Evolutionary conservation across 2,113 vertebrate genomes (phyloP).

Genomic region (Ranitomeya variabilis): DNA sequence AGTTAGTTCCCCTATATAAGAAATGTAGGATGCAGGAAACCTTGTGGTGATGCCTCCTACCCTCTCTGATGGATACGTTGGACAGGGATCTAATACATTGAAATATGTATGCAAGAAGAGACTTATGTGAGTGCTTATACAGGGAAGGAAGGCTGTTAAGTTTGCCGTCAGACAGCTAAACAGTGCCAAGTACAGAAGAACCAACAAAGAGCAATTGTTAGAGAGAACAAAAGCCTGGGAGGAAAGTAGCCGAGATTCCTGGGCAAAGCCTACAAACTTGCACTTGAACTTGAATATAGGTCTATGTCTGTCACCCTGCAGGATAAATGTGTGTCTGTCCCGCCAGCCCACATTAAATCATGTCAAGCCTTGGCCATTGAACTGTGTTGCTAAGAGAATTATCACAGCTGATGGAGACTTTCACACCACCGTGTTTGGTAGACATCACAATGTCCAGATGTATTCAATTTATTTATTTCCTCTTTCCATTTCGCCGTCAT

Average conservation of each 20-base stretch:
- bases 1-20: neutral
- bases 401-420: conserved; percentile 27
- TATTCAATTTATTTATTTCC: conserved; percentile 41
- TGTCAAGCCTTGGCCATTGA: conserved; percentile 44
- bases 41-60: conserved; percentile 2
- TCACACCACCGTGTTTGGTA: conserved; percentile 10
- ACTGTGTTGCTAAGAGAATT: conserved; percentile 49
- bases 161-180: conserved; percentile 72
- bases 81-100: conserved; percentile 57
- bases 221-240: conserved; percentile 73
- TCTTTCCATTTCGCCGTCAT: conserved; percentile 13
- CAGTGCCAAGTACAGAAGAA: conserved; percentile 70
- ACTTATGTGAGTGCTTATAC: conserved; percentile 69
- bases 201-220: conserved; percentile 74
- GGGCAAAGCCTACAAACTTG: conserved; percentile 73
- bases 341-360: conserved; percentile 52
- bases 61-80: conserved; percentile 17
- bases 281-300: conserved; percentile 75
- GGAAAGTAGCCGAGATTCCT: conserved; percentile 68
- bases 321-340: conserved; percentile 47
- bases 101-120: conserved; percentile 66
- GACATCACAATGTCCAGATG: conserved; percentile 41
- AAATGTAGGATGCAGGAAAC: neutral
- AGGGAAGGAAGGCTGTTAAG: conserved; percentile 64
- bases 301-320: conserved; percentile 65